phyloP scores from a whole-genome alignment of 2,797 vertebrate species.

The Orestias chungarensis region DNA sequence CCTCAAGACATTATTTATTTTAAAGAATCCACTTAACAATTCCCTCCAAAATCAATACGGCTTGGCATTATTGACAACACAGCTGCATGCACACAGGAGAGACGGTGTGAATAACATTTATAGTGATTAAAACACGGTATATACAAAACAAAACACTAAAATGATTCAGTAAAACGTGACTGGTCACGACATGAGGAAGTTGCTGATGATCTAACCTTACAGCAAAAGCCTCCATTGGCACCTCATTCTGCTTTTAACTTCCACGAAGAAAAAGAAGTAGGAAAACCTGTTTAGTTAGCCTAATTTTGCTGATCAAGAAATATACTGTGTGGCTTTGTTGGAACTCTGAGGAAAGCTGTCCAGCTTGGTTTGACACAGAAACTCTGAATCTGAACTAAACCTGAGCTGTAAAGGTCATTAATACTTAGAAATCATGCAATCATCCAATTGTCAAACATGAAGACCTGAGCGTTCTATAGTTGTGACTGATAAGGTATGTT shows the following conservation, averaged over 20 bases:
- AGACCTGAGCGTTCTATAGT: no score
- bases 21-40: constrained; percentile 3
- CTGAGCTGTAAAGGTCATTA: background rate
- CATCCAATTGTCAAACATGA: background rate
- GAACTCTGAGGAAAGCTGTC: background rate
- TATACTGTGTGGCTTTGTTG: background rate
- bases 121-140: background rate
- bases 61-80: constrained; percentile 8
- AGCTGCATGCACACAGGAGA: background rate
- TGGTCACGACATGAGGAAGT: background rate
- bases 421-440: background rate
- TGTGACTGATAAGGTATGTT: background rate
- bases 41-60: constrained; percentile 32
- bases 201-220: background rate
- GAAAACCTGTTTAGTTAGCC: constrained; percentile 1
- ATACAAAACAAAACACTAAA: background rate
- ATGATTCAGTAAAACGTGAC: background rate
- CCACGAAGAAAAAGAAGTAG: background rate
- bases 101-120: background rate
- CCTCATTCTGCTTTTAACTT: constrained; percentile 12
- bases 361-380: background rate
- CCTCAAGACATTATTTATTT: constrained; percentile 9
- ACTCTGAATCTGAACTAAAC: background rate
- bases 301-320: constrained; percentile 2
- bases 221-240: background rate